Base-by-base conservation (phyloP, 1,140 invertebrate genomes). In the Adelges cooleyi region DNA sequence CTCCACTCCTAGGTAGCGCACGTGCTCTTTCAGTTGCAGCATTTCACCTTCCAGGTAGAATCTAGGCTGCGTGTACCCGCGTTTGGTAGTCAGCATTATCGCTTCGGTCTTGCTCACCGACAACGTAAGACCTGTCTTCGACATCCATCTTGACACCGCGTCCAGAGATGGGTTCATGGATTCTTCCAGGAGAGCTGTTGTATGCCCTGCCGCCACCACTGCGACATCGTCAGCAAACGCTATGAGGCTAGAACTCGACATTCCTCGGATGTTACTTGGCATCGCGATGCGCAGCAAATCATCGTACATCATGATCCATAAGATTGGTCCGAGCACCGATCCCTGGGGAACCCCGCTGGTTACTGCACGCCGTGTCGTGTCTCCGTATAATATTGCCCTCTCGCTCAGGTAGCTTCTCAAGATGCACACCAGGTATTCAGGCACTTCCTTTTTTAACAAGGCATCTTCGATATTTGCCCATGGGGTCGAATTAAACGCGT, bases 171-270 rank as follows among this genome's bases (percentile, higher is more conserved):
- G 3, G 36, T 51, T 53, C 18, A 50, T 40, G 20, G 15, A n/a
- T n/a, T 17, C 11, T 25, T 36, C 65, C 13, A 66, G 15, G 2
- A 40, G 15, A 8, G 25, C 18, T 10, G 13, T 50, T 0, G 1
- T 66, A n/a, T 17, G 29, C 4, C 27, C 65, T 9, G 48, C 23
- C 22, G 25, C 65, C 18, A 66, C 18, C 3, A 66, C 20, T 1
- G 50, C 65, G 5, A 42, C n/a, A n/a, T 66, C 65, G 15, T 66
- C 65, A 1, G 48, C 65, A 20, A 51, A 66, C 6, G 48, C 50
- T 1, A 66, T 25, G 11, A 53, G 1, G 3, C 0, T 3, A n/a
- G 23, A 29, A 27, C 49, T 27, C 1, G 20, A 48, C 1, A 48
- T 13, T 1, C 46, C 46, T 3, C 18, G 1, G 3, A 23, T 50